Evolutionary conservation across 2,797 vertebrate species (phyloP).

Genomic region (Pangasius sanitwongsei): DNA sequence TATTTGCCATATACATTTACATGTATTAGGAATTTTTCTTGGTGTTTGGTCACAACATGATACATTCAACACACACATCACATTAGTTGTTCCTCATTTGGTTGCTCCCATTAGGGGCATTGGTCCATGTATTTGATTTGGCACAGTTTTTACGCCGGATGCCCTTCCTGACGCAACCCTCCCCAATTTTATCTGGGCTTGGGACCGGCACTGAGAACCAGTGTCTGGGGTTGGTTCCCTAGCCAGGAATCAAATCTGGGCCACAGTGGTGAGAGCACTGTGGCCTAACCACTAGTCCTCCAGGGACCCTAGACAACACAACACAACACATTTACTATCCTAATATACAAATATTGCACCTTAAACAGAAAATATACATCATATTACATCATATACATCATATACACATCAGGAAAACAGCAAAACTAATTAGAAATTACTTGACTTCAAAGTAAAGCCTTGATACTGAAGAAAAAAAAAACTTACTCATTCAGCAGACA

Average conservation of each 20-base stretch:
- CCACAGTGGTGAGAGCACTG: no score
- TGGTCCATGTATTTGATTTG: no score
- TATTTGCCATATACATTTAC: background rate
- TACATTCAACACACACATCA: background rate
- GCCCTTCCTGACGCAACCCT: no score
- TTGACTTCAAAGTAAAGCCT: background rate
- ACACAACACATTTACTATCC: background rate
- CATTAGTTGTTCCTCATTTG: no score
- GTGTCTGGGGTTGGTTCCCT: no score
- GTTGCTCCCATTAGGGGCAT: no score
- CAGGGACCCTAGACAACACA: no score
- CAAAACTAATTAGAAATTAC: background rate
- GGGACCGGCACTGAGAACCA: no score
- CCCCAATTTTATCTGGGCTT: no score
- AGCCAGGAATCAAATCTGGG: no score
- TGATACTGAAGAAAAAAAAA: background rate
- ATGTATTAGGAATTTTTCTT: background rate
- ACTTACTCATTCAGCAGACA: background rate
- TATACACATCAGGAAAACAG: background rate
- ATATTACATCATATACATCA: background rate
- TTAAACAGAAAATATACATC: background rate
- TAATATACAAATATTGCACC: background rate
- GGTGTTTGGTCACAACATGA: background rate
- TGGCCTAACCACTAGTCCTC: no score
- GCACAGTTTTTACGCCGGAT: no score